phyloP scores from a whole-genome alignment of 1,140 invertebrate species.

The Leptinotarsa texana region DNA sequence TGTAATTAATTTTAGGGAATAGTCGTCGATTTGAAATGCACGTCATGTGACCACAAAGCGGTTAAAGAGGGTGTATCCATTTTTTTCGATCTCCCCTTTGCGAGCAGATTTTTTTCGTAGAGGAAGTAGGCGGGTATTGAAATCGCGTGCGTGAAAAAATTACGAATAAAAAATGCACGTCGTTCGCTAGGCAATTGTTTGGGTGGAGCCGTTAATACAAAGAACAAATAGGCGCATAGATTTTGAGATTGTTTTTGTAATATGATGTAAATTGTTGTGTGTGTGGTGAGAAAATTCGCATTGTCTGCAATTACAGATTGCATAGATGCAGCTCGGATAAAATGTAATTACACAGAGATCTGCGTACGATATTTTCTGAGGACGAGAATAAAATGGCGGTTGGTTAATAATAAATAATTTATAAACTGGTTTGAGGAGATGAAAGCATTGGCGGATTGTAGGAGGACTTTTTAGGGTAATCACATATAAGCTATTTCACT shows the following conservation, averaged over 20 bases:
- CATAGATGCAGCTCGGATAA: slow-evolving; percentile 23
- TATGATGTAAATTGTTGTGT: slow-evolving; percentile 23
- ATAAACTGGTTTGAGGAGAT: slow-evolving; percentile 4
- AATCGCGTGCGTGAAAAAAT: slow-evolving; percentile 38
- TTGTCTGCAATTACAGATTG: slow-evolving; percentile 24
- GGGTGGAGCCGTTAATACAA: slow-evolving; percentile 29
- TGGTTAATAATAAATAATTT: slow-evolving; percentile 27
- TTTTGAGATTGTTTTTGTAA: slow-evolving; percentile 28
- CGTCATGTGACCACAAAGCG: slow-evolving; percentile 29
- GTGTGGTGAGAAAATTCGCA: slow-evolving; percentile 28
- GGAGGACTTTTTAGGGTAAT: not conserved
- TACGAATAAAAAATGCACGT: slow-evolving; percentile 32
- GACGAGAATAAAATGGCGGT: slow-evolving; percentile 23
- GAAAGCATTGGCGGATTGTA: not conserved
- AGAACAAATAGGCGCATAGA: slow-evolving; percentile 32
- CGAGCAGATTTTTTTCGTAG: slow-evolving; percentile 24
- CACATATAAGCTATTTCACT: too few relatives aligned
- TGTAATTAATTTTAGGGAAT: slow-evolving; percentile 25
- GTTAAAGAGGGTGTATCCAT: slow-evolving; percentile 31
- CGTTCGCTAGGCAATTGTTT: slow-evolving; percentile 27
- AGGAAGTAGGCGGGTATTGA: slow-evolving; percentile 33
- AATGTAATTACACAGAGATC: slow-evolving; percentile 28
- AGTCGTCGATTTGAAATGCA: slow-evolving; percentile 17
- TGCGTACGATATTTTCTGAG: slow-evolving; percentile 17
- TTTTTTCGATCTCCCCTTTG: slow-evolving; percentile 20